Evolutionary conservation across 2,888 invertebrate genomes (phyloP), one percentile per base, ranked within the genome.

Genomic region (Drosophila anomalata): DNA sequence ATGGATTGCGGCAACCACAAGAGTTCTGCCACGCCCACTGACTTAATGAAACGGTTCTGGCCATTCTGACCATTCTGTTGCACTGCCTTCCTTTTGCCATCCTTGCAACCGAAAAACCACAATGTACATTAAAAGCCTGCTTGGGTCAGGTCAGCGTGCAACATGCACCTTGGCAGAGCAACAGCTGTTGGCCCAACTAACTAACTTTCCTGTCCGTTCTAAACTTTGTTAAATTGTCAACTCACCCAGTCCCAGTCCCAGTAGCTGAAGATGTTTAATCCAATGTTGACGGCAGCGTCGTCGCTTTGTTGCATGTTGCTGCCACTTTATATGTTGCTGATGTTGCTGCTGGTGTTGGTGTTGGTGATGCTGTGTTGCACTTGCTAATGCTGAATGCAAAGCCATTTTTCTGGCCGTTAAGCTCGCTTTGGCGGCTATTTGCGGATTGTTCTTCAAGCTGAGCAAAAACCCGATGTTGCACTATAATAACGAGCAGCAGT

Each of bases 181-280:
- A 52, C 52, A 52, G 36, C 52, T 52, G 52, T 22, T 26, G 52
- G 9, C 22, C 39, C 22, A 11, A 9, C 14, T 52, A 36, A 36
- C 50, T 31, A 33, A 17, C 50, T 11, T 8, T 8, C 24, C 24
- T 33, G 31, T 51, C 36, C 52, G n/a, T 14, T 12, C 12, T 11
- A 14, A 52, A 26, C 44, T 44, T 44, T 44, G 44, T 22, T 44
- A 44, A 22, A 20, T 22, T 22, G 61, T 8, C 17, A 61, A 87
- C 89, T 89, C 78, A 89, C 89, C 89, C 60, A 81, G 77, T 73
- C 89, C 89, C 60, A 81, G 77, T 73, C 82, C 79, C 58, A 83
- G 63, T 50, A 87, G 61, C 78, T 79, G 79, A 75, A 87, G 81
- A 78, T 81, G 78, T 86, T 89, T 89, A 83, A 89, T 89, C 89